These are phyloP conservation scores for Aegotheles bennettii DNA, from an alignment of 2,113 vertebrate genomes.

Conservation along the genomic window DNA sequence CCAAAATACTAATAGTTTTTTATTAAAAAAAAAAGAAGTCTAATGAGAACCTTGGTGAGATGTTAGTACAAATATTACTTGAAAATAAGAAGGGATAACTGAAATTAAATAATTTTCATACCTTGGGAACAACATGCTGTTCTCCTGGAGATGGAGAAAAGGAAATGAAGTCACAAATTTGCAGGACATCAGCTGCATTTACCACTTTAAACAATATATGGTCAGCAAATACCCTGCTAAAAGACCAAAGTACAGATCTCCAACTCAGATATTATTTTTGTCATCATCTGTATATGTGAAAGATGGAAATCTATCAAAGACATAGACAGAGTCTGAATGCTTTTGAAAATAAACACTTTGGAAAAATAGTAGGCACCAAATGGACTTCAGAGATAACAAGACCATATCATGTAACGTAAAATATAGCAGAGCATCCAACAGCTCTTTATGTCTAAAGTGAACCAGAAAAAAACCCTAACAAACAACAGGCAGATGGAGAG, in stretches of 20 bases:
- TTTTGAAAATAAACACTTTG: neutral
- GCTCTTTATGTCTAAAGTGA: neutral
- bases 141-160: neutral
- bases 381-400: neutral
- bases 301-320: neutral
- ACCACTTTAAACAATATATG: neutral
- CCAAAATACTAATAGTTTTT: neutral
- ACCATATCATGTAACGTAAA: neutral
- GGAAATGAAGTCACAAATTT: neutral
- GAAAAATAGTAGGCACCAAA: neutral
- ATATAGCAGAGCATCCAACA: neutral
- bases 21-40: neutral
- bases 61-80: neutral
- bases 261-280: neutral
- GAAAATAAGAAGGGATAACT: neutral
- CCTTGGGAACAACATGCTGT: neutral
- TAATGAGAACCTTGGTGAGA: neutral
- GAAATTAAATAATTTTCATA: neutral
- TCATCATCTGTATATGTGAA: neutral
- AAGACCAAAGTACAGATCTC: neutral
- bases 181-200: neutral
- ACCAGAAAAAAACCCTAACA: neutral
- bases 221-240: neutral
- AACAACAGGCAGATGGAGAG: neutral
- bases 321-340: neutral